These are phyloP conservation scores for Anas georgica DNA, from an alignment of 2,797 vertebrate genomes.

Conservation along the genomic window DNA sequence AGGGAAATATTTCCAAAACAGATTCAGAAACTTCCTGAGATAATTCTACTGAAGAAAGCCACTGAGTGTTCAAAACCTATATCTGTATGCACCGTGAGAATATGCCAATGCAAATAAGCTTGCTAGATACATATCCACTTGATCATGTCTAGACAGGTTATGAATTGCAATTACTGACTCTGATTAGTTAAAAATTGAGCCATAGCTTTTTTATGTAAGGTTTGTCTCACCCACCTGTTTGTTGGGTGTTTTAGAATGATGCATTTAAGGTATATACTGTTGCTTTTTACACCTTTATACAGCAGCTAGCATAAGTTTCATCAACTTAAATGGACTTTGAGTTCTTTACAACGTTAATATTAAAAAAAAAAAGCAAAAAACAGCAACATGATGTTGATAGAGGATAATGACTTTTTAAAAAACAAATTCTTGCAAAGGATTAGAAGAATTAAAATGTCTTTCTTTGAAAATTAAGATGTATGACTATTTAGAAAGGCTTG, in stretches of 20 bases:
- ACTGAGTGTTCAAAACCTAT: not conserved
- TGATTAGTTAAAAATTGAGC: conserved; percentile 51
- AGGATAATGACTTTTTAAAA: not conserved
- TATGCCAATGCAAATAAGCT: conserved; percentile 37
- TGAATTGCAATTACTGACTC: conserved; percentile 54
- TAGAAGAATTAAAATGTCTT: not conserved
- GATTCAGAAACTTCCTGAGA: not conserved
- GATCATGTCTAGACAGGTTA: conserved; percentile 52
- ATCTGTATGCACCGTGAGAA: not conserved
- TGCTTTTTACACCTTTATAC: not conserved
- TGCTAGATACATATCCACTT: conserved; percentile 14
- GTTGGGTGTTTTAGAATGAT: not conserved
- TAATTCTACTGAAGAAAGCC: not conserved
- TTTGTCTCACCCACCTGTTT: conserved; percentile 21
- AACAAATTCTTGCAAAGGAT: not conserved
- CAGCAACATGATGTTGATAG: not conserved
- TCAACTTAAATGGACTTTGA: not conserved
- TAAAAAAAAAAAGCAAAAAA: not conserved
- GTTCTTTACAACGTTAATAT: not conserved
- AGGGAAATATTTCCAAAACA: not conserved
- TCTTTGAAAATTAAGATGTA: not conserved
- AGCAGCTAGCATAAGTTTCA: not conserved
- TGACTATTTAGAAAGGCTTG: not conserved
- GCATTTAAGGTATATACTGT: not conserved
- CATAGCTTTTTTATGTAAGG: conserved; percentile 10